Percentiles rank a stretch among this genome's conserved stretches.
These are phyloP conservation scores for Tenthredo distinguenda DNA, from an alignment of 2,888 invertebrate species.

Conservation along the genomic window DNA sequence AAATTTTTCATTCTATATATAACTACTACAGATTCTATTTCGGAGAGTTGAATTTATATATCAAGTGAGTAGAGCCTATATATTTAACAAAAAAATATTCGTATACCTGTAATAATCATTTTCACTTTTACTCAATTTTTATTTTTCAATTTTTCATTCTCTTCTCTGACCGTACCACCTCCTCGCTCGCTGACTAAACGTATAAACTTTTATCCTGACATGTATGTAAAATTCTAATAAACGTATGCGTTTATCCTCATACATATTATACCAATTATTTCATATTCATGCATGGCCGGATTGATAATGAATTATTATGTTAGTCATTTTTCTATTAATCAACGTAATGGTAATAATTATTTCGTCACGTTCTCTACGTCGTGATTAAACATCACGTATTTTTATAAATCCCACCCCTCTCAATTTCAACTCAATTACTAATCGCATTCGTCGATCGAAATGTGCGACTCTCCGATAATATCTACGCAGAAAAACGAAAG, in stretches of 20 bases:
- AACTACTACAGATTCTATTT: background rate
- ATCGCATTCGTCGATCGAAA: constrained; percentile 1
- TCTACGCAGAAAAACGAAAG: background rate
- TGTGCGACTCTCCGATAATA: background rate
- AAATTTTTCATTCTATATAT: background rate
- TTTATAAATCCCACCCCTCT: background rate
- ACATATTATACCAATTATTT: too few relatives aligned
- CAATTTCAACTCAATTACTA: background rate
- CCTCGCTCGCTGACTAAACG: too few relatives aligned
- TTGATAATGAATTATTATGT: background rate
- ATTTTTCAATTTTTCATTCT: too few relatives aligned
- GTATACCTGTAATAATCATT: background rate
- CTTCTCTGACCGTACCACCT: too few relatives aligned
- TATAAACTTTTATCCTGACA: too few relatives aligned
- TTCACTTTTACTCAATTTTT: background rate
- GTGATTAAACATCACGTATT: background rate
- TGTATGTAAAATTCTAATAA: too few relatives aligned
- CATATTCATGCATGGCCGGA: too few relatives aligned
- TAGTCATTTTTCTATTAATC: background rate
- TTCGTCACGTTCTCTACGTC: background rate
- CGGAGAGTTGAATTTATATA: background rate
- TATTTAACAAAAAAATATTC: background rate
- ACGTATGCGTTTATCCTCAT: too few relatives aligned
- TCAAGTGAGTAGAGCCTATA: background rate
- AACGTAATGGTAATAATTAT: background rate